These are phyloP conservation scores for Heliopora coerulea DNA, from an alignment of 92 coral and sea anemone genomes.

Conservation along the genomic window DNA sequence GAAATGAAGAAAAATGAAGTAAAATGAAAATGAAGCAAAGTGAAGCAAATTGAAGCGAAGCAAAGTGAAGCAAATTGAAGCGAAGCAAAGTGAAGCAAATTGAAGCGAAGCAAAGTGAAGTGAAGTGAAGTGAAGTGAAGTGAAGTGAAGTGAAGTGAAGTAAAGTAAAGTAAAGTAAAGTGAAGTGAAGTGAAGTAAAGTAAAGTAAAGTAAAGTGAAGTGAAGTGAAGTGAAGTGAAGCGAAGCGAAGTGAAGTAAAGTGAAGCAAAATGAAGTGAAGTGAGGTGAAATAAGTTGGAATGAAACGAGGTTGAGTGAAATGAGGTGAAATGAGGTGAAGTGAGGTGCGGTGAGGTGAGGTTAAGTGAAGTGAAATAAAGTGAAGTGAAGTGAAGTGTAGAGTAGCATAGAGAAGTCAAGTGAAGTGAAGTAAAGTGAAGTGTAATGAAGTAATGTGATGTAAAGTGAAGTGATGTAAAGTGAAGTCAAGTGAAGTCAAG, in stretches of 20 bases:
- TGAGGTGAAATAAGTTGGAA: neutral
- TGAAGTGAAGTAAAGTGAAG: neutral
- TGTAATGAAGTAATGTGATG: neutral
- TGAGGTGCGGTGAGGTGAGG: neutral
- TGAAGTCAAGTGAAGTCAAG: neutral
- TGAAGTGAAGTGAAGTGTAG: neutral
- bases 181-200: no score
- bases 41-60: conserved; percentile 5
- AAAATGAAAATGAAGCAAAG: conserved; percentile 15
- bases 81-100: conserved; percentile 19
- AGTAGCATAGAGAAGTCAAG: neutral
- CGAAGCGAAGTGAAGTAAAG: no score
- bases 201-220: no score
- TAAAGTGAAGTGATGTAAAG: neutral
- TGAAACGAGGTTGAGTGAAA: neutral
- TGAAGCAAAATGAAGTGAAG: conserved; percentile 1
- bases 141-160: neutral
- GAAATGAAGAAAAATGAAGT: neutral
- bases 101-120: neutral
- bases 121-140: neutral
- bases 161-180: no score
- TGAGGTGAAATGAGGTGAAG: neutral
- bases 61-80: conserved; percentile 16
- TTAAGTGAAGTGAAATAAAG: neutral
- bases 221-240: no score